Conservation (phyloP, 2,113 vertebrate species). For the Vulpes ferrilata region DNA sequence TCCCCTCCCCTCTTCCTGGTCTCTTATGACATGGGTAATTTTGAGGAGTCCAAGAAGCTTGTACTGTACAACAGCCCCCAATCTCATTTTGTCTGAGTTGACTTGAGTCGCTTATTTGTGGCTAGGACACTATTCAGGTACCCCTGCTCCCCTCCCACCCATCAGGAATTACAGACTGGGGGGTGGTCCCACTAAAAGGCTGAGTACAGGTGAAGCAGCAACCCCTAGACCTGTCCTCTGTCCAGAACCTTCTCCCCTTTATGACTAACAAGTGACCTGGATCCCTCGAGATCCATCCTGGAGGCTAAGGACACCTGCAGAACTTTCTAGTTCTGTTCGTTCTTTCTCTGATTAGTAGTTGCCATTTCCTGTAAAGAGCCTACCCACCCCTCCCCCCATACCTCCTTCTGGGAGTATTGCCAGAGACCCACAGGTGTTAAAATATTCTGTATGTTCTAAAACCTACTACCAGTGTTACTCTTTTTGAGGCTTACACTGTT, state of each 20-base stretch:
- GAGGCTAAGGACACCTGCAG: too few species aligned
- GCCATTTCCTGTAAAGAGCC: not conserved
- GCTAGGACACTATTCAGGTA: accelerated
- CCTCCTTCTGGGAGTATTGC: not conserved
- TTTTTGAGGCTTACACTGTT: accelerated
- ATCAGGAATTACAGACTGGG: not conserved
- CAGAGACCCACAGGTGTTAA: not conserved
- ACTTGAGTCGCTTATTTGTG: not conserved
- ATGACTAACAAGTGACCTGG: accelerated
- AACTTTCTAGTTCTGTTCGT: too few species aligned
- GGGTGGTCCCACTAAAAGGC: accelerated
- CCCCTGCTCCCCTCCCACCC: accelerated
- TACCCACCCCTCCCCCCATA: accelerated
- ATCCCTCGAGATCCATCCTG: accelerated
- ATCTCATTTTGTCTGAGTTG: accelerated
- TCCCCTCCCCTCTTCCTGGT: too few species aligned
- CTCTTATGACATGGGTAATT: accelerated
- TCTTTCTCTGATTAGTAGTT: not conserved
- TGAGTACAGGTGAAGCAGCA: not conserved
- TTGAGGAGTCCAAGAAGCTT: not conserved
- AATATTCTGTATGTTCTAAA: accelerated
- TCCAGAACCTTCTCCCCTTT: not conserved
- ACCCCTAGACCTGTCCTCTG: not conserved
- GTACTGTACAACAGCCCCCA: not conserved
- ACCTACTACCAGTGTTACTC: accelerated